Percentiles rank a stretch among this genome's conserved stretches.
Conservation (phyloP, 2,797 vertebrate genomes). For the Sebastes taczanowskii region DNA sequence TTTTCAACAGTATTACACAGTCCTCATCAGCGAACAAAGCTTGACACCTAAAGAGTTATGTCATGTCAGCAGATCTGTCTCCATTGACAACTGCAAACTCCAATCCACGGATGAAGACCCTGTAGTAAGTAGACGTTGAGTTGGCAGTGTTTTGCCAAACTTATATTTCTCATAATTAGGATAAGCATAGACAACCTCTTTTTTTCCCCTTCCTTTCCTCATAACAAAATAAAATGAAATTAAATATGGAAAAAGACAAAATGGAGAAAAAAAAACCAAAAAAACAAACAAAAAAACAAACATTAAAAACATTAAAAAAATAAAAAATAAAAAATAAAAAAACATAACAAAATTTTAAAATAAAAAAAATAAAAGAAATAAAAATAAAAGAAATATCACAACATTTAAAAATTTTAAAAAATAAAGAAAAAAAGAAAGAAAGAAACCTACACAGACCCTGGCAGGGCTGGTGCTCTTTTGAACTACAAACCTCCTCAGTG, state of each 20-base stretch:
- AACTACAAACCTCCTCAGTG: slow-evolving; percentile 44
- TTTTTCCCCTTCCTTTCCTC: too few species aligned
- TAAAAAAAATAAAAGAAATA: fast-evolving
- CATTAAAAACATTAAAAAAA: too few species aligned
- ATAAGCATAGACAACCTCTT: background rate
- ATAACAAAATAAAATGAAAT: too few species aligned
- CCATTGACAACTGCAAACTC: background rate
- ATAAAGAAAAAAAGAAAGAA: too few species aligned
- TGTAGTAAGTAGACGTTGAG: background rate
- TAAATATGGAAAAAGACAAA: too few species aligned
- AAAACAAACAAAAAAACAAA: too few species aligned
- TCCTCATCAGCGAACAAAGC: background rate
- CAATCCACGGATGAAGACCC: background rate
- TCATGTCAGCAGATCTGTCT: background rate
- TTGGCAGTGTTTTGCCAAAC: background rate
- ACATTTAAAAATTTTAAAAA: too few species aligned
- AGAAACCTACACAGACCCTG: background rate
- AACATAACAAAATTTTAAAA: too few species aligned
- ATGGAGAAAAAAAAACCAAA: too few species aligned
- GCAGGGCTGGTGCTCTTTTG: slow-evolving; percentile 45
- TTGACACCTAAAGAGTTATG: background rate
- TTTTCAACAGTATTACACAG: background rate
- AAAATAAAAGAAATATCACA: too few species aligned
- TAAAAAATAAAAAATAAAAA: too few species aligned
- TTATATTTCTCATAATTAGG: background rate